Evolutionary conservation across 2,113 vertebrate species (phyloP).

Genomic region (Percina caprodes): DNA sequence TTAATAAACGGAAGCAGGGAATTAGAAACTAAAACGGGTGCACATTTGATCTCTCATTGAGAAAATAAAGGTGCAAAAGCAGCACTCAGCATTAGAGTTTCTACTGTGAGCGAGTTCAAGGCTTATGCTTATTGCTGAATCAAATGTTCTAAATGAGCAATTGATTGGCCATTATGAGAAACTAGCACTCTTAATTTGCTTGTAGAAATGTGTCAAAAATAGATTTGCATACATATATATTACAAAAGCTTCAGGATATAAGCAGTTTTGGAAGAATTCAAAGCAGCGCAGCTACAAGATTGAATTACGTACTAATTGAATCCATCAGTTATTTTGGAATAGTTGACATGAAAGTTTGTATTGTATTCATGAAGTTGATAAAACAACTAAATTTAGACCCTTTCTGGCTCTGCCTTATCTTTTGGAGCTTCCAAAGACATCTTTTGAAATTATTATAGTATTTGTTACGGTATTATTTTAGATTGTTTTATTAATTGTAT

Average conservation of each 20-base stretch:
- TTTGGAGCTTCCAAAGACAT: neutral
- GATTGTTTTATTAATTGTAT: constrained; percentile 12
- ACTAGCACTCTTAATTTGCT: constrained; percentile 64
- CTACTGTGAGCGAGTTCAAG: neutral
- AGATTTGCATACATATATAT: constrained; percentile 78
- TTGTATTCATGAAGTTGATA: constrained; percentile 45
- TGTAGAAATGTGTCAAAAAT: constrained; percentile 67
- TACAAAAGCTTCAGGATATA: constrained; percentile 60
- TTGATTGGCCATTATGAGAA: constrained; percentile 67
- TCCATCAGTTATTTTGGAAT: constrained; percentile 53
- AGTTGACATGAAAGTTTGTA: constrained; percentile 20
- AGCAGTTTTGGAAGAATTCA: constrained; percentile 60
- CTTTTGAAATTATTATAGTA: neutral
- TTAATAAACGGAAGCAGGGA: constrained; percentile 30
- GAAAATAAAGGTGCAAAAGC: constrained; percentile 40
- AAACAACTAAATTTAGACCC: neutral
- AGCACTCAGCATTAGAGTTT: constrained; percentile 35
- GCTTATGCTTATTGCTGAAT: constrained; percentile 38
- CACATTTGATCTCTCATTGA: constrained; percentile 26
- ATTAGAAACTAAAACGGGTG: constrained; percentile 35
- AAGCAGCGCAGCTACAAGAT: constrained; percentile 48
- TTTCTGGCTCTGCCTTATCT: neutral
- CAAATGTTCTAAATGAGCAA: constrained; percentile 60
- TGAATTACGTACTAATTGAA: constrained; percentile 62
- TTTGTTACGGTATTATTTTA: neutral